These are phyloP conservation scores for Syrmaticus mikado DNA, from an alignment of 2,113 vertebrate species.

Conservation along the genomic window DNA sequence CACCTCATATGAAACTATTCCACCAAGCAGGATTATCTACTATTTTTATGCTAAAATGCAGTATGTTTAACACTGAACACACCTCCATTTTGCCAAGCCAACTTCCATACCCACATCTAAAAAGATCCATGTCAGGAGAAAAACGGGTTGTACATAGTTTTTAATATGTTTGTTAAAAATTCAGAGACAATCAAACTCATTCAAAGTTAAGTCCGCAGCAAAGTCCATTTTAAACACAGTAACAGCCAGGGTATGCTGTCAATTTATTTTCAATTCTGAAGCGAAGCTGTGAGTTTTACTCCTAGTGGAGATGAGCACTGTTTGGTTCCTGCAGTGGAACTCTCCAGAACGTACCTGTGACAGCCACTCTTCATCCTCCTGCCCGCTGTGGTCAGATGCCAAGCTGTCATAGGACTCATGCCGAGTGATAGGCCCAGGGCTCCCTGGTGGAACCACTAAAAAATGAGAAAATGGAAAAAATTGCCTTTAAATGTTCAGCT, in stretches of 20 bases:
- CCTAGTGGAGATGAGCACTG: accelerated
- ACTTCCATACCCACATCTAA: background rate
- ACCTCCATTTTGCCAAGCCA: background rate
- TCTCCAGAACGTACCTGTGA: constrained; percentile 86
- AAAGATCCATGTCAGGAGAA: background rate
- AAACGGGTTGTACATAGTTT: background rate
- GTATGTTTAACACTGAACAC: background rate
- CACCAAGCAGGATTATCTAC: background rate
- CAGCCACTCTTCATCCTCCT: constrained; percentile 97
- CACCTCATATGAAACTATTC: background rate
- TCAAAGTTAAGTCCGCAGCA: accelerated
- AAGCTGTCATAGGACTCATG: constrained; percentile 96
- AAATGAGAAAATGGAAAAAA: background rate
- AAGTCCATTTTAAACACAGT: background rate
- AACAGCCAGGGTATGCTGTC: accelerated
- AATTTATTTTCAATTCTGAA: background rate
- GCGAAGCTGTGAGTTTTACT: background rate
- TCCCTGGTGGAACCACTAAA: constrained; percentile 89
- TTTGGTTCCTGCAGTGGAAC: background rate
- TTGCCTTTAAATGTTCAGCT: background rate
- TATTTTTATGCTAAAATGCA: background rate
- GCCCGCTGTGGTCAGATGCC: constrained; percentile 92
- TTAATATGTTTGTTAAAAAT: background rate
- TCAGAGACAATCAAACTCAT: background rate
- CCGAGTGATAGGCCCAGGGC: constrained; percentile 90